These are phyloP conservation scores for Cynodonichthys magdalenae DNA, from an alignment of 2,797 vertebrate species.

Conservation along the genomic window DNA sequence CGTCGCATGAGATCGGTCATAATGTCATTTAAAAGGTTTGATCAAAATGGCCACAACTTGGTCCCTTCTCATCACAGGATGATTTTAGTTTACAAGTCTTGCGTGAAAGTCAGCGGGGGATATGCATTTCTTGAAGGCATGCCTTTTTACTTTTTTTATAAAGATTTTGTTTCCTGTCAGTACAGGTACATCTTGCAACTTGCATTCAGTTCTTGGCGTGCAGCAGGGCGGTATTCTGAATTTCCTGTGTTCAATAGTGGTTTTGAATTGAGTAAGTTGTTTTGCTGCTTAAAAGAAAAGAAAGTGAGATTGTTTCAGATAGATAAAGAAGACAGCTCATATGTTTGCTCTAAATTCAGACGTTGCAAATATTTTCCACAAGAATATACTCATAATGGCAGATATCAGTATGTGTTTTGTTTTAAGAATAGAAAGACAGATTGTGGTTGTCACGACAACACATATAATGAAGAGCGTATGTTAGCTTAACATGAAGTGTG, in stretches of 20 bases:
- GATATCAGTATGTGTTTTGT: neutral
- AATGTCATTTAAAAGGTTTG: too few species aligned
- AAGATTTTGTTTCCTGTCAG: constrained; percentile 10
- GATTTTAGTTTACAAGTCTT: too few species aligned
- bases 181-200: constrained; percentile 6
- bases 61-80: too few species aligned
- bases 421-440: neutral
- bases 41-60: too few species aligned
- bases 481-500: constrained; percentile 6
- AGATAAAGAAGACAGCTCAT: constrained; percentile 17
- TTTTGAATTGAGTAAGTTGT: constrained; percentile 52
- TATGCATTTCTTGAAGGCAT: too few species aligned
- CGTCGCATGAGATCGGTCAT: too few species aligned
- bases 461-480: neutral
- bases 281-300: constrained; percentile 45
- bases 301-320: constrained; percentile 43
- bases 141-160: too few species aligned
- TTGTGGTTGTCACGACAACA: constrained; percentile 4
- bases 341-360: constrained; percentile 1
- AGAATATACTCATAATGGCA: constrained; percentile 6
- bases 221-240: constrained; percentile 21
- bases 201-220: constrained; percentile 8
- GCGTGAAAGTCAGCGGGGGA: too few species aligned
- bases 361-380: constrained; percentile 19
- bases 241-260: constrained; percentile 48